Percentiles rank a stretch among this genome's conserved stretches.
phyloP scores from a whole-genome alignment of 35 echinoderm and acorn worm genomes.

The Holothuria glaberrima region DNA sequence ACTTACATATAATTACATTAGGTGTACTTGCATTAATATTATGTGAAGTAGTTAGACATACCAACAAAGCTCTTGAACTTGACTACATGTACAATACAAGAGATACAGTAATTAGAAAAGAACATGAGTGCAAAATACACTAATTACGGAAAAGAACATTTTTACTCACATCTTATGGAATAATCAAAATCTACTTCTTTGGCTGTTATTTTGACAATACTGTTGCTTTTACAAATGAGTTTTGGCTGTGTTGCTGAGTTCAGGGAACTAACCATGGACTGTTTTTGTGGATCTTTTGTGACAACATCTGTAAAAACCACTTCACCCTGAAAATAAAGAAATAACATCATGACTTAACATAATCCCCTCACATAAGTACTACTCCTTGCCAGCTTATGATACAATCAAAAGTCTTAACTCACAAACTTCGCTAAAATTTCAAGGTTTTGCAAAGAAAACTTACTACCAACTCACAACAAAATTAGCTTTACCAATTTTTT shows the following conservation, averaged over 20 bases:
- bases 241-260: slow-evolving; percentile 6
- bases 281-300: slow-evolving; percentile 46
- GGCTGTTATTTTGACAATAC: slow-evolving; percentile 58
- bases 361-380: too few relatives aligned
- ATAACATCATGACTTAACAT: background rate
- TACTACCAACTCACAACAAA: too few relatives aligned
- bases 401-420: too few relatives aligned
- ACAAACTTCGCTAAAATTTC: too few relatives aligned
- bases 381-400: too few relatives aligned
- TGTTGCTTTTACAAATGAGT: slow-evolving; percentile 24
- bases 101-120: background rate
- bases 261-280: background rate
- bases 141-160: background rate
- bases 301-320: slow-evolving; percentile 62
- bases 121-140: background rate
- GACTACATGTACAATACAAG: too few relatives aligned
- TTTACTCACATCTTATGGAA: slow-evolving; percentile 38
- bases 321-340: slow-evolving; percentile 65
- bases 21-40: too few relatives aligned
- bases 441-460: too few relatives aligned
- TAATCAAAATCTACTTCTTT: slow-evolving; percentile 54
- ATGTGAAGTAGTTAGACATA: too few relatives aligned
- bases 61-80: too few relatives aligned
- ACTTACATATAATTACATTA: too few relatives aligned
- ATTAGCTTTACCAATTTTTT: too few relatives aligned